Evolutionary conservation across 35 echinoderm and acorn worm genomes (phyloP).

Genomic region (Acanthaster planci): DNA sequence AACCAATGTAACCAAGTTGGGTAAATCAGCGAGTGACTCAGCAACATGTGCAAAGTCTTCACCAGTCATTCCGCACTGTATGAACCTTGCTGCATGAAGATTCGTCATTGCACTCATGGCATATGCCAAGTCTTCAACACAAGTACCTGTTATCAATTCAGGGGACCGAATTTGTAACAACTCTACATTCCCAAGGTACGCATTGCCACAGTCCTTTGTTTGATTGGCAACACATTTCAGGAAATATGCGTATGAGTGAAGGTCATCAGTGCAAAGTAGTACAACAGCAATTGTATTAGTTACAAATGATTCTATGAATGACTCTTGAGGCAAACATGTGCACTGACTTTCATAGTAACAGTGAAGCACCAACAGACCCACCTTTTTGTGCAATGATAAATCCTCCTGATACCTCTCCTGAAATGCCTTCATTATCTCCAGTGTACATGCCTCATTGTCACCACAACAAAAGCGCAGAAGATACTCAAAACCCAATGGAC

Average conservation of each 20-base stretch:
- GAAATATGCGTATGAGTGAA: not conserved
- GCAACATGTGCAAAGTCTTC: not conserved
- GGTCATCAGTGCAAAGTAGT: not conserved
- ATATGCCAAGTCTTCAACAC: too few species aligned
- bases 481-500: not conserved
- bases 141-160: too few species aligned
- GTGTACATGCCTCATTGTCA: constrained; percentile 13
- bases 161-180: too few species aligned
- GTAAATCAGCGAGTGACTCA: not conserved
- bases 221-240: not conserved
- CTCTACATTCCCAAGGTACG: too few species aligned
- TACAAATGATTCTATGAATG: not conserved
- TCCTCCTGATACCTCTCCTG: not conserved
- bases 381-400: not conserved
- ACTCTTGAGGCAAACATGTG: not conserved
- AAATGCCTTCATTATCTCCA: not conserved
- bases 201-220: not conserved
- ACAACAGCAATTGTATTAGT: not conserved
- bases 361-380: not conserved
- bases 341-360: not conserved
- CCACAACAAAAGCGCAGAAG: constrained; percentile 12
- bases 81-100: too few species aligned
- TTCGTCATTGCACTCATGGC: too few species aligned
- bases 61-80: not conserved
- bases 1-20: not conserved